Percentiles rank a stretch among this genome's conserved stretches.
These are phyloP conservation scores for Alcis repandata DNA, from an alignment of 2,888 invertebrate genomes.

Conservation along the genomic window DNA sequence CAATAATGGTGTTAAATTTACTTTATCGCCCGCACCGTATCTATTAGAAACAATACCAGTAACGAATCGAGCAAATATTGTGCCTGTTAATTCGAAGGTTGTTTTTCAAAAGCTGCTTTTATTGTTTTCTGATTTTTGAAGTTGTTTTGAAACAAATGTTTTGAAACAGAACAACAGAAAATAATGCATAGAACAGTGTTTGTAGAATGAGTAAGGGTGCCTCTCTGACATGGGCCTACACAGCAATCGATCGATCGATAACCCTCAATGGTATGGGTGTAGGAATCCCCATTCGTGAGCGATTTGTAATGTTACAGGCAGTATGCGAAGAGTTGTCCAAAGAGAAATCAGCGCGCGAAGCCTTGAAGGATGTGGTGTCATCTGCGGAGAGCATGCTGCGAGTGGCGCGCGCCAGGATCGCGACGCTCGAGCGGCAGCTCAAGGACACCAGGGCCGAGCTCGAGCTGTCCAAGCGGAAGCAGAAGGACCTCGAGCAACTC, in stretches of 20 bases:
- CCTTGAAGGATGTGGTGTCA: conserved; percentile 72
- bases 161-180: too few relatives aligned
- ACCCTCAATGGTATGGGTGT: not conserved
- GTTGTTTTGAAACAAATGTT: too few relatives aligned
- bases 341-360: conserved; percentile 73
- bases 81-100: not conserved
- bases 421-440: conserved; percentile 72
- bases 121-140: too few relatives aligned
- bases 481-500: conserved; percentile 78
- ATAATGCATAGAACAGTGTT: too few relatives aligned
- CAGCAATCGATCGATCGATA: too few relatives aligned
- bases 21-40: not conserved
- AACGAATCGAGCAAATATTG: not conserved
- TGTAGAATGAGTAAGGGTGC: too few relatives aligned
- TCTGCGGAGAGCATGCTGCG: conserved; percentile 78
- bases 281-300: not conserved
- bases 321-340: conserved; percentile 68
- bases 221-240: too few relatives aligned
- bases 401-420: conserved; percentile 73
- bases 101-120: not conserved
- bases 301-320: conserved; percentile 53
- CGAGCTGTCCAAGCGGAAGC: conserved; percentile 69
- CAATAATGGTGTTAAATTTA: not conserved
- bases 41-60: not conserved
- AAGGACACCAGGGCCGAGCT: conserved; percentile 71